A percentile compares a stretch with the other conserved stretches of the same genome.
These are phyloP conservation scores for Scalopus aquaticus DNA, from an alignment of 2,113 vertebrate genomes.

Conservation along the genomic window DNA sequence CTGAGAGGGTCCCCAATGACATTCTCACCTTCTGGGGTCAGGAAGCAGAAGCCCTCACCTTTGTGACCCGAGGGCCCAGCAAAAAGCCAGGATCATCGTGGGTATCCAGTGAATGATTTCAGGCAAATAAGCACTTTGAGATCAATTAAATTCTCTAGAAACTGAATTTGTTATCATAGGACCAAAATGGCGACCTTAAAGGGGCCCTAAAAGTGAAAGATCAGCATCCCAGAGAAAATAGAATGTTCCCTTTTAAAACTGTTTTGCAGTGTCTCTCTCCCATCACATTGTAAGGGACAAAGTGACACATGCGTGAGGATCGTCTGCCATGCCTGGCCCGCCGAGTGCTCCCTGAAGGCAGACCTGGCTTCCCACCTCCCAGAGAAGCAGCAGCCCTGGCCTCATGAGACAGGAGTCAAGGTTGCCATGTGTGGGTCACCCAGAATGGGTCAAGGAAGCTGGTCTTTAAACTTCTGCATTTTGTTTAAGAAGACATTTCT, in stretches of 20 bases:
- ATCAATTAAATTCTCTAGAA: neutral
- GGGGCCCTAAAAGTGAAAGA: neutral
- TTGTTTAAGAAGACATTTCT: conserved; percentile 32
- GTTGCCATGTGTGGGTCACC: fast-evolving
- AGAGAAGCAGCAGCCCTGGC: fast-evolving
- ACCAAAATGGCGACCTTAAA: neutral
- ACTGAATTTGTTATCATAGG: neutral
- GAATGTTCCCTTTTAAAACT: neutral
- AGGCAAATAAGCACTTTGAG: neutral
- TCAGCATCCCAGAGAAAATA: neutral
- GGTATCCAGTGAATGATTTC: neutral
- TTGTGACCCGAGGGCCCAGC: neutral
- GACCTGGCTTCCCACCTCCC: fast-evolving
- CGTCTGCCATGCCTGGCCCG: neutral
- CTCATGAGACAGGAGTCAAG: fast-evolving
- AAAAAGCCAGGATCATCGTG: neutral
- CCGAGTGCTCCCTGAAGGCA: neutral
- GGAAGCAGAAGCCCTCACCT: neutral
- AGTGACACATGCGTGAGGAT: fast-evolving
- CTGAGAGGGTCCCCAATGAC: neutral
- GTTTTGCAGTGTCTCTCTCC: neutral
- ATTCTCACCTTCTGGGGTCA: neutral
- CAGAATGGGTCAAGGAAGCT: neutral
- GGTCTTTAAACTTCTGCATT: conserved; percentile 21
- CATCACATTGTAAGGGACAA: neutral